Evolutionary conservation across 2,888 invertebrate species (phyloP), one percentile per base, ranked within the genome.

Genomic region (Cataglyphis rosenhaueri): DNA sequence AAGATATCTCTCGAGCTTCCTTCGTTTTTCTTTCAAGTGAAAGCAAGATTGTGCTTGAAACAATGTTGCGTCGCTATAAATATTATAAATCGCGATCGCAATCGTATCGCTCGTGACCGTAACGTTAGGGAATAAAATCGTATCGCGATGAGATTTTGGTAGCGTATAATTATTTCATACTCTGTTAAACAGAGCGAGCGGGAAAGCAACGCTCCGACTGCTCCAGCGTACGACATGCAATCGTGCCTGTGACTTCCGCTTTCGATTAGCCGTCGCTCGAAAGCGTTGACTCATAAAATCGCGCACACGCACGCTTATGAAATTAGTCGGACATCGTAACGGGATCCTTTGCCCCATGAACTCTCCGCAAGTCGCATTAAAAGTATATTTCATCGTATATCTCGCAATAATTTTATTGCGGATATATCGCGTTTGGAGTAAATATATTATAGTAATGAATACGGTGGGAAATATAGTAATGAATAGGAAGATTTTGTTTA

Each of bases 281-380:
- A 79, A 79, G 78, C 78, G 78, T 79, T 79, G 78, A 79, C 78
- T 79, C 71, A 71, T 79, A 79, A 79, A 79, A 79, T 79, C 71
- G 35, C 48, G 25, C 44, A 59, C 44, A 59, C 73, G 73, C 78
- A 79, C 59, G 73, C 71, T 59, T 71, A 71, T 71, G 32, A 79
- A 79, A 79, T 79, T 79, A 79, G 32, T 59, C 73, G 44, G 78
- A 59, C 78, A 38, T 71, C 59, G 71, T 79, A 79, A 79, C 78
- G 73, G 78, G 78, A 71, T 18, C 59, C 44, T 59, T 59, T 25
- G 29, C 10, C 41, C 55, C 74, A 15, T 59, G 29, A 48, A 44
- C 12, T 18, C 10, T n/a, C 5, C 71, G 18, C 25, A 38, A 38
- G 18, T n/a, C 12, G 25, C 52, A 8, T 52, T 52, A 71, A 71